These are phyloP conservation scores for Euwallacea similis DNA, from an alignment of 1,140 invertebrate genomes.

Conservation along the genomic window DNA sequence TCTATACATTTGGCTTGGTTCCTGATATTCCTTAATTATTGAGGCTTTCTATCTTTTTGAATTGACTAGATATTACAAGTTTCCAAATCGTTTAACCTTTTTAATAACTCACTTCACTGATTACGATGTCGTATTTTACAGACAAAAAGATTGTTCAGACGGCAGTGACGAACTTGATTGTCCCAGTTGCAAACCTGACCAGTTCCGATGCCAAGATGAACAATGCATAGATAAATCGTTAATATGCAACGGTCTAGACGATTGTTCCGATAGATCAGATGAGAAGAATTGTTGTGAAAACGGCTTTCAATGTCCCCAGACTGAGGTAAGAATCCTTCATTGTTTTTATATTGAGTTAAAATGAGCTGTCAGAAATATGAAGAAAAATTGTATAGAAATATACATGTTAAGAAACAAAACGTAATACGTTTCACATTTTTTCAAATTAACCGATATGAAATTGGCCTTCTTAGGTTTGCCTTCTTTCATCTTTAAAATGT, in stretches of 20 bases:
- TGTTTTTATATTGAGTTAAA: too few relatives aligned
- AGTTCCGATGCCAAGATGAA: conserved; percentile 74
- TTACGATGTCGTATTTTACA: conserved; percentile 4
- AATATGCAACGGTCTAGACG: conserved; percentile 58
- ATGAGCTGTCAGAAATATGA: too few relatives aligned
- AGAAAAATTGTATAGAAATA: too few relatives aligned
- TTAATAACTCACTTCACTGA: too few relatives aligned
- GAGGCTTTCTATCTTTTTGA: too few relatives aligned
- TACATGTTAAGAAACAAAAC: too few relatives aligned
- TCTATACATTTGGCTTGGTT: too few relatives aligned
- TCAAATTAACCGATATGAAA: too few relatives aligned
- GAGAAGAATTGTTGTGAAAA: conserved; percentile 51
- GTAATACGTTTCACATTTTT: too few relatives aligned
- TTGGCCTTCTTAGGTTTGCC: conserved; percentile 32
- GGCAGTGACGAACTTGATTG: conserved; percentile 80
- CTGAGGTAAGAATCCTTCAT: conserved; percentile 42
- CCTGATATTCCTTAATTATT: too few relatives aligned
- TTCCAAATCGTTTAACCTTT: too few relatives aligned
- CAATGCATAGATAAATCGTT: conserved; percentile 71
- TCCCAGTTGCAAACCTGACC: conserved; percentile 62
- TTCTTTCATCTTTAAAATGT: conserved; percentile 54
- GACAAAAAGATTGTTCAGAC: conserved; percentile 79
- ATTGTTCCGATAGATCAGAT: conserved; percentile 50
- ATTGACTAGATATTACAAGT: too few relatives aligned
- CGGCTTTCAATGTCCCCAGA: conserved; percentile 68